A percentile compares a stretch with the other conserved stretches of the same genome.
phyloP scores from a whole-genome alignment of 2,888 invertebrate genomes.

The Sepiola atlantica region DNA sequence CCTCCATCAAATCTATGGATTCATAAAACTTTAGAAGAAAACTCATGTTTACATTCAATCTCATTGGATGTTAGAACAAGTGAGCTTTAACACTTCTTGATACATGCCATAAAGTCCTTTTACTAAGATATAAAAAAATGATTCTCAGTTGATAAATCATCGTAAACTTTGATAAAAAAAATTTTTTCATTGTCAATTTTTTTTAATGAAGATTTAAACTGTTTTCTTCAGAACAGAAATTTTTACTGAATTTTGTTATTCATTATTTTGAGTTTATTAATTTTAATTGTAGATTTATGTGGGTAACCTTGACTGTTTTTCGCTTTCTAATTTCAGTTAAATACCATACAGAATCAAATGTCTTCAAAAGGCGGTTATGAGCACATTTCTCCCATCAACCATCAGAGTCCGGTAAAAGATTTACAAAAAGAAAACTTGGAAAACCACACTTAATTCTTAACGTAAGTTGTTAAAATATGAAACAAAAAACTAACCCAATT shows the following conservation, averaged over 20 bases:
- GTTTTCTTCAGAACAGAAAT: too few relatives aligned
- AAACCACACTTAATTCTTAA: slow-evolving; percentile 43
- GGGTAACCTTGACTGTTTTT: not conserved
- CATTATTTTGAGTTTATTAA: not conserved
- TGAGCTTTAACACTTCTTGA: too few relatives aligned
- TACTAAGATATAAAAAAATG: too few relatives aligned
- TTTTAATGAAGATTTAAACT: too few relatives aligned
- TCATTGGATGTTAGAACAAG: too few relatives aligned
- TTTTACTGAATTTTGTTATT: not conserved
- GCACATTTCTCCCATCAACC: slow-evolving; percentile 77
- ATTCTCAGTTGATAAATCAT: too few relatives aligned
- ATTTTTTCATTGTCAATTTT: too few relatives aligned
- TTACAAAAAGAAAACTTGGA: slow-evolving; percentile 52
- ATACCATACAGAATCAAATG: slow-evolving; percentile 94
- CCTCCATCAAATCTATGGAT: too few relatives aligned
- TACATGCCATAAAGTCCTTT: too few relatives aligned
- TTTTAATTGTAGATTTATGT: not conserved
- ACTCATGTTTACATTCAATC: too few relatives aligned
- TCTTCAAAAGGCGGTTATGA: slow-evolving; percentile 96
- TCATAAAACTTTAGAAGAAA: too few relatives aligned
- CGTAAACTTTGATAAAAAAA: too few relatives aligned
- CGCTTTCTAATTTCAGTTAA: slow-evolving; percentile 79
- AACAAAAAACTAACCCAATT: not conserved
- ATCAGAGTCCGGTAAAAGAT: slow-evolving; percentile 67
- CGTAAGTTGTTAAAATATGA: slow-evolving; percentile 36